A percentile compares a stretch with the other conserved stretches of the same genome.
phyloP scores from a whole-genome alignment of 1,140 invertebrate species.

The Andricus grossulariae region DNA sequence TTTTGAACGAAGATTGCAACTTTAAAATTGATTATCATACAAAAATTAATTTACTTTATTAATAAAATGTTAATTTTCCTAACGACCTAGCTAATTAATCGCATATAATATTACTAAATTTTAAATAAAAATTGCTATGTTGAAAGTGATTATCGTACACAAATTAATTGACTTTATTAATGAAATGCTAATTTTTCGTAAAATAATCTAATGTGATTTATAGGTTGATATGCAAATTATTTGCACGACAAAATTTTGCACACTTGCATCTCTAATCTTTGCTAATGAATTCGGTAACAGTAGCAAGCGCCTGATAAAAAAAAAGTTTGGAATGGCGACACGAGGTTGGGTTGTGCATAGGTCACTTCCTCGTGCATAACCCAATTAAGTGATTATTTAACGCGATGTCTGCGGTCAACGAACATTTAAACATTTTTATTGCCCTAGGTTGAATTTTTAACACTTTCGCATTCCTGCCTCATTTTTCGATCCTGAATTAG shows the following conservation, averaged over 20 bases:
- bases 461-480: constrained; percentile 26
- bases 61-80: too few species aligned
- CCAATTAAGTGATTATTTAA: constrained; percentile 75
- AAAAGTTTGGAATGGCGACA: constrained; percentile 62
- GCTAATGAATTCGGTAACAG: constrained; percentile 21
- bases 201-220: too few species aligned
- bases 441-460: constrained; percentile 37
- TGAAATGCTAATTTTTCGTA: too few species aligned
- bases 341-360: constrained; percentile 63
- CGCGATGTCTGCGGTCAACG: constrained; percentile 52
- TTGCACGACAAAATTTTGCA: background rate
- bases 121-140: too few species aligned
- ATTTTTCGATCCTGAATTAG: constrained; percentile 11
- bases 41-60: too few species aligned
- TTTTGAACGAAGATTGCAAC: too few species aligned
- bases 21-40: too few species aligned
- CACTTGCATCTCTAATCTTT: constrained; percentile 15
- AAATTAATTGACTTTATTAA: too few species aligned
- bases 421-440: constrained; percentile 34
- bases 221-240: background rate
- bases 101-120: too few species aligned
- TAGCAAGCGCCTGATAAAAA: constrained; percentile 44
- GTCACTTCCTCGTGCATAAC: constrained; percentile 75
- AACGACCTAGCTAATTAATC: too few species aligned
- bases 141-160: too few species aligned